A percentile compares a stretch with the other conserved stretches of the same genome.
Conservation (phyloP, 37 sponge, comb jelly and placozoan genomes). For the Lycopodina hypogea region DNA sequence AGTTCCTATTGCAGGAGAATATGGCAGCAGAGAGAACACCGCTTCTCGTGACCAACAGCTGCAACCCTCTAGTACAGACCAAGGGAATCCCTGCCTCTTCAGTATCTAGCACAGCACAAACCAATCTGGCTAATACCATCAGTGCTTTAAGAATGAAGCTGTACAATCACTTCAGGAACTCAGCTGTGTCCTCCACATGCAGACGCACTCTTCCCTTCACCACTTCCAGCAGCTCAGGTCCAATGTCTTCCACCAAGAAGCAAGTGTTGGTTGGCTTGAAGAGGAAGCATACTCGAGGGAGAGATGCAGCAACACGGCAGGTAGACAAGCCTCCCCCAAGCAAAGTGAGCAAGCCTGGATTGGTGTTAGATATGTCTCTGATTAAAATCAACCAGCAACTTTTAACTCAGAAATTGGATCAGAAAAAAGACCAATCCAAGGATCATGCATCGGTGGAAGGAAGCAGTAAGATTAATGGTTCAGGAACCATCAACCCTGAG, state of each 20-base stretch:
- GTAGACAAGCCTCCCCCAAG: conserved; percentile 1
- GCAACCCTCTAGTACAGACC: not conserved
- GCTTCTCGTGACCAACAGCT: conserved; percentile 6
- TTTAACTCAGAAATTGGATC: conserved; percentile 42
- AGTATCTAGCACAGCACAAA: not conserved
- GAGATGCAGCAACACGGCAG: not conserved
- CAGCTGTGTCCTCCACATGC: not conserved
- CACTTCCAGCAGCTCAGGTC: not conserved
- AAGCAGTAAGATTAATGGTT: no score
- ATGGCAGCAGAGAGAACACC: not conserved
- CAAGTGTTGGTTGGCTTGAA: conserved; percentile 1
- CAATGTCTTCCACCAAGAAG: not conserved
- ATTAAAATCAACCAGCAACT: conserved; percentile 33
- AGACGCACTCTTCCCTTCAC: not conserved
- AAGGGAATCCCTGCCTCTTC: not conserved
- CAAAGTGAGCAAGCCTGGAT: conserved; percentile 39
- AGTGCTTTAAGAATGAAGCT: not conserved
- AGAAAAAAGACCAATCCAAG: conserved; percentile 15
- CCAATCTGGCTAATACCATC: not conserved
- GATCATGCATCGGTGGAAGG: not conserved
- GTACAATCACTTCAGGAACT: not conserved
- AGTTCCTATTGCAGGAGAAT: conserved; percentile 38
- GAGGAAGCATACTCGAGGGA: conserved; percentile 12
- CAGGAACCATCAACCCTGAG: no score
- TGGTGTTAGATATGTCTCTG: conserved; percentile 41